Percentiles rank a stretch among this genome's conserved stretches.
These are phyloP conservation scores for Caranx melampygus DNA, from an alignment of 2,113 vertebrate genomes.

Conservation along the genomic window DNA sequence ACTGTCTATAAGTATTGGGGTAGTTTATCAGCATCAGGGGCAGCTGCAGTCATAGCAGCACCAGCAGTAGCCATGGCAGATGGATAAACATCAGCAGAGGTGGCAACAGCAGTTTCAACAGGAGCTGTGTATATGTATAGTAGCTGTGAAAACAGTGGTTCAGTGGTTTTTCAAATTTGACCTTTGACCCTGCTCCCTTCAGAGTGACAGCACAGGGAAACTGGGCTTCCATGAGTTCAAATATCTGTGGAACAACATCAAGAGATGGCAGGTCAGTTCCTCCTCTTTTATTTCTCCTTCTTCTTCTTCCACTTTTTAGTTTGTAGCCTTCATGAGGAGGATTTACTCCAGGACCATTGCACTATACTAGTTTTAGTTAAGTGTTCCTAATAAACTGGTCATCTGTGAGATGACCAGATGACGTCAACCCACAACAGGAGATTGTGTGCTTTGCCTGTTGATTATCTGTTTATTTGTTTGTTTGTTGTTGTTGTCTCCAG, in stretches of 20 bases:
- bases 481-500: slow-evolving; percentile 49
- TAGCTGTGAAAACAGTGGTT: neutral
- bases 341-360: no score
- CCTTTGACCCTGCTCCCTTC: slow-evolving; percentile 69
- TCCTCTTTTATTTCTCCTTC: neutral
- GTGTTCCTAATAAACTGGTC: no score
- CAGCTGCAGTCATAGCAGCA: neutral
- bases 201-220: slow-evolving; percentile 90
- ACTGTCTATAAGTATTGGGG: neutral
- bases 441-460: no score
- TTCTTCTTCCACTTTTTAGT: neutral
- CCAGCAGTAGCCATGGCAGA: neutral
- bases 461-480: neutral
- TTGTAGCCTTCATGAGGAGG: no score
- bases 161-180: slow-evolving; percentile 28
- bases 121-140: neutral
- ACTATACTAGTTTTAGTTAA: no score
- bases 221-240: slow-evolving; percentile 97
- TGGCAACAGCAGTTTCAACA: no score
- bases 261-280: slow-evolving; percentile 91
- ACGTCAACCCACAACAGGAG: no score
- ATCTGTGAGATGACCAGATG: no score
- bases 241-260: slow-evolving; percentile 95
- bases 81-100: neutral
- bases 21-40: neutral